phyloP scores from a whole-genome alignment of 2,113 vertebrate genomes.

The Myrmecophaga tridactyla region DNA sequence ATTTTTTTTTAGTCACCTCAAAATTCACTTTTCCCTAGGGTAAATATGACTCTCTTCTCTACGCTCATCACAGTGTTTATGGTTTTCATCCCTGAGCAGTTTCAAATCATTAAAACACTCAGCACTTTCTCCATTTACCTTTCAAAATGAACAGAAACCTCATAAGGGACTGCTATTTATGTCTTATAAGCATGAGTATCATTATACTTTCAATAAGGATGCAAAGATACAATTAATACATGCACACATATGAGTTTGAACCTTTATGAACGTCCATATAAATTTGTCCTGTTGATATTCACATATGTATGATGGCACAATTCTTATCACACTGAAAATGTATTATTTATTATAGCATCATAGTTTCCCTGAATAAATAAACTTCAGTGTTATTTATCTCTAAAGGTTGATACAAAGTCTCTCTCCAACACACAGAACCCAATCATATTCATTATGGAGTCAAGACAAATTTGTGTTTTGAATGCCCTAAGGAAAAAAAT shows the following conservation, averaged over 20 bases:
- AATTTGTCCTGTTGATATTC: neutral
- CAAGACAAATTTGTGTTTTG: neutral
- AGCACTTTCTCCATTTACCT: neutral
- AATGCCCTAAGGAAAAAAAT: neutral
- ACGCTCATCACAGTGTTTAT: neutral
- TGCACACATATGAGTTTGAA: neutral
- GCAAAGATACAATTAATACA: neutral
- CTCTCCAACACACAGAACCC: neutral
- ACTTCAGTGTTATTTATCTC: neutral
- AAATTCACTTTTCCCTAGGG: neutral
- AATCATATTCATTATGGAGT: neutral
- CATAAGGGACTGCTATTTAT: neutral
- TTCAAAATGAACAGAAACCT: neutral
- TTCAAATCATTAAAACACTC: neutral
- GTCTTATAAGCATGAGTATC: neutral
- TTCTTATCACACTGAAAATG: neutral
- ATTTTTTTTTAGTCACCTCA: neutral
- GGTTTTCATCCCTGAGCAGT: neutral
- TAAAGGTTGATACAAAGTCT: neutral
- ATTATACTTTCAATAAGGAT: constrained; percentile 20
- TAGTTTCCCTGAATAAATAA: constrained; percentile 15
- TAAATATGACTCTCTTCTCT: neutral
- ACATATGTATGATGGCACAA: neutral
- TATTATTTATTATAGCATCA: constrained; percentile 6
- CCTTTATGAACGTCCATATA: constrained; percentile 29